Evolutionary conservation across 2,888 invertebrate genomes (phyloP).

Genomic region (Nasonovia ribisnigri): DNA sequence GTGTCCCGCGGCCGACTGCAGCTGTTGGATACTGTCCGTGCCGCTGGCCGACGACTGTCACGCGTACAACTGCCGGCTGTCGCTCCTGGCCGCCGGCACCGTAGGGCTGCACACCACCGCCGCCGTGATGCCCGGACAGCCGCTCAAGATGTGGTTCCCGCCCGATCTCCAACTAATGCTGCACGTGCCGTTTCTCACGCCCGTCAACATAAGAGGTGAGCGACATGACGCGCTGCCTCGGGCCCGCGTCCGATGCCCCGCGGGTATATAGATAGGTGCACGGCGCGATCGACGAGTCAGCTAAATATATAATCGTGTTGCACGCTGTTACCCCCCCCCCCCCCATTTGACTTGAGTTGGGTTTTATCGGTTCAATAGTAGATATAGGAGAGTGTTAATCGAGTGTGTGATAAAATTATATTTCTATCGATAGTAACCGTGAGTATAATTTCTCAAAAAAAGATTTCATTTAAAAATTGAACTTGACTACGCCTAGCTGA

Average conservation of each 20-base stretch:
- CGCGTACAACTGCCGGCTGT: conserved; percentile 76
- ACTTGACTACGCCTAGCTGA: no score
- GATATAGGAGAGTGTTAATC: no score
- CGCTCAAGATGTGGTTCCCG: conserved; percentile 86
- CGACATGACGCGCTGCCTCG: conserved; percentile 1
- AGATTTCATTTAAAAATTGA: no score
- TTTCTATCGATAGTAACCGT: no score
- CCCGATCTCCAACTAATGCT: conserved; percentile 80
- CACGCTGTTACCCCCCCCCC: no score
- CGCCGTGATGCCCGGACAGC: conserved; percentile 76
- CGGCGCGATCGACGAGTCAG: no score
- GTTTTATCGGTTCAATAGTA: no score
- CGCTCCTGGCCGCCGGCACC: conserved; percentile 67
- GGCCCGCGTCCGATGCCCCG: neutral
- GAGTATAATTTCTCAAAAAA: no score
- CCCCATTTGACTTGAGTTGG: no score
- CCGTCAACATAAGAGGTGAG: conserved; percentile 84
- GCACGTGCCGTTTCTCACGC: conserved; percentile 84
- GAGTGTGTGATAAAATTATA: no score
- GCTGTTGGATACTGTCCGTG: conserved; percentile 70
- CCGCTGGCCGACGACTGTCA: conserved; percentile 78
- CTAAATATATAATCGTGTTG: no score
- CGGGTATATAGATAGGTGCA: neutral
- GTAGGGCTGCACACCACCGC: conserved; percentile 72
- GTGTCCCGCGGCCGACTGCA: conserved; percentile 57